Evolutionary conservation across 2,113 vertebrate species (phyloP).

Genomic region (Calyptommatus sinebrachiatus): DNA sequence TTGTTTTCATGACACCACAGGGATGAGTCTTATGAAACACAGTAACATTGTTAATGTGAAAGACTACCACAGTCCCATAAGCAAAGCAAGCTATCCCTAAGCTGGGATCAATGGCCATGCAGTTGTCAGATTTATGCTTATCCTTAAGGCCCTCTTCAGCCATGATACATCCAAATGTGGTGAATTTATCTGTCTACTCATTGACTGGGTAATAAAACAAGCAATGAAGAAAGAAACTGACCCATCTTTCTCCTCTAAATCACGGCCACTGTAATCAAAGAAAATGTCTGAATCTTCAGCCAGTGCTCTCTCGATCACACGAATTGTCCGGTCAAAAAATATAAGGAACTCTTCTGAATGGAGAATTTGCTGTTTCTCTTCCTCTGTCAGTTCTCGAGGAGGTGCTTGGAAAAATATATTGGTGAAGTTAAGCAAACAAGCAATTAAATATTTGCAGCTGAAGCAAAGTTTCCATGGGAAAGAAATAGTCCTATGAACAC

Average conservation of each 20-base stretch:
- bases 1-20: no score
- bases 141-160: no score
- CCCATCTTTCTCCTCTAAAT: conserved; percentile 94
- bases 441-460: conserved; percentile 43
- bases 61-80: no score
- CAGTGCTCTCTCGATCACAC: conserved; percentile 92
- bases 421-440: conserved; percentile 45
- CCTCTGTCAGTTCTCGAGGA: conserved; percentile 91
- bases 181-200: neutral
- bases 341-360: conserved; percentile 96
- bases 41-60: no score
- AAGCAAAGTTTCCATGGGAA: conserved; percentile 46
- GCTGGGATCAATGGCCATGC: no score
- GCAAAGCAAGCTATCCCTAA: no score
- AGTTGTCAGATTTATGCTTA: no score
- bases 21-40: no score
- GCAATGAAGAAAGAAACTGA: conserved; percentile 66
- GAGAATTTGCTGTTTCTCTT: conserved; percentile 94
- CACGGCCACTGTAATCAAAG: conserved; percentile 92
- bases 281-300: conserved; percentile 93
- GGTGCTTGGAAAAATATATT: conserved; percentile 71
- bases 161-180: neutral
- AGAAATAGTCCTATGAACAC: conserved; percentile 45
- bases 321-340: conserved; percentile 94
- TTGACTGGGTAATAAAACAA: neutral